Base-by-base conservation (phyloP, 2,888 invertebrate species). In the Camptogramma bilineatum region DNA sequence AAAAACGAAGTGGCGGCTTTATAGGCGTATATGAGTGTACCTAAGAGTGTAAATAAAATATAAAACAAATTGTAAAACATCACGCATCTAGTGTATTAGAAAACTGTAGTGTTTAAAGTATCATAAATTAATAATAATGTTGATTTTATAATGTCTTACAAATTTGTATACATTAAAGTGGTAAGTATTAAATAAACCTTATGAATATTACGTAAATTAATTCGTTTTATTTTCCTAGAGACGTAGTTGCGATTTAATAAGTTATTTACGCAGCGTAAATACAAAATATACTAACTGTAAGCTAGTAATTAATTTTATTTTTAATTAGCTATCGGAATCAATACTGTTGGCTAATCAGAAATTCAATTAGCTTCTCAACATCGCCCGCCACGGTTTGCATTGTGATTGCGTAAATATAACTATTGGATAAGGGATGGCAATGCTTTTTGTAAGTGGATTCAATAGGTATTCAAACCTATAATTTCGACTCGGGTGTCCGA, bases 1-100 rank as follows among this genome's bases (percentile, higher is more conserved):
- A 87, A 88, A 66, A 85, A 84, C 61, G 85, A 90, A 82, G 84
- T 85, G 47, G 89, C 89, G 78, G 83, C 85, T 79, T 83, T 89
- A 74, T 87, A 87, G 69, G 13, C 34, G 13, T 13, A 39, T 13
- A 31, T 51, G 52, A 63, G 19, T 51, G 34, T 34, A n/a, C 9
- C 24, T 52, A 39, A 51, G 51, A 52, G 16, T 18, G 28, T 55
- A 39, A 54, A 34, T 28, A 24, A 7, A 51, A 46, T 34, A 31
- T 31, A 47, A 21, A 52, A 39, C 42, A 9, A 52, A 56, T 56
- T 47, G 52, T 56, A 56, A 17, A 19, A 61, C 34, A 55, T 34
- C 47, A 53, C 46, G 52, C 31, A 24, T 10, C 24, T 61, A 52
- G 39, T 42, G n/a, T 44, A 5, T 34, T 53, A 53, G 53, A 50